Evolutionary conservation across 92 coral and sea anemone species (phyloP).

Genomic region (Parazoanthus swiftii): DNA sequence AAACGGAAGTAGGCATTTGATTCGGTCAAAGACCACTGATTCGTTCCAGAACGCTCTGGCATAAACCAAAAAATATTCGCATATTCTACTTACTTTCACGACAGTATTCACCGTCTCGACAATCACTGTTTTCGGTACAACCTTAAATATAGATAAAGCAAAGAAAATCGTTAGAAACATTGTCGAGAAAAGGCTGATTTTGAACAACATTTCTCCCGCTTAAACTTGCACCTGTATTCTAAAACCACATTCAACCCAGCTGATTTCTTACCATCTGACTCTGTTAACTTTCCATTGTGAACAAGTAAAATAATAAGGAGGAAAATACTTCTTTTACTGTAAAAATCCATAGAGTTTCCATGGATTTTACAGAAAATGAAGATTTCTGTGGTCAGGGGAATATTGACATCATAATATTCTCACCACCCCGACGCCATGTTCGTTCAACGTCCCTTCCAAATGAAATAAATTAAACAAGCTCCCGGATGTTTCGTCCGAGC

Average conservation of each 20-base stretch:
- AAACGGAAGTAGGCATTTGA: constrained; percentile 37
- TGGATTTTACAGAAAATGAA: constrained; percentile 57
- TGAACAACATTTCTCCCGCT: constrained; percentile 28
- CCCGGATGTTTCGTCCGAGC: constrained; percentile 42
- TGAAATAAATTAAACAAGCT: background rate
- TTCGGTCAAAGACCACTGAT: constrained; percentile 3
- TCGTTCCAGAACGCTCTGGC: constrained; percentile 11
- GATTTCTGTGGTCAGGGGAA: constrained; percentile 31
- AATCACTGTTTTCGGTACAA: constrained; percentile 30
- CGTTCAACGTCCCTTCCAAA: constrained; percentile 6
- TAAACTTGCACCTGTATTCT: constrained; percentile 38
- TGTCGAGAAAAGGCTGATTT: background rate
- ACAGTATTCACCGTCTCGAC: constrained; percentile 16
- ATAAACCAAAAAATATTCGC: background rate
- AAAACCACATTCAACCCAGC: background rate
- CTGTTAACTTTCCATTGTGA: constrained; percentile 71
- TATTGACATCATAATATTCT: constrained; percentile 17
- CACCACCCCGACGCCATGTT: constrained; percentile 28
- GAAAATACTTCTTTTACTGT: constrained; percentile 56
- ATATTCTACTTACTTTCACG: constrained; percentile 12
- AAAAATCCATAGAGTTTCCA: constrained; percentile 85
- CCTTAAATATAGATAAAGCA: constrained; percentile 1
- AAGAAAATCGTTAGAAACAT: background rate
- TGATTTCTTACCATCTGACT: constrained; percentile 67
- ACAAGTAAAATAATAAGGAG: constrained; percentile 52